Evolutionary conservation across 2,888 invertebrate species (phyloP), one percentile per base, ranked within the genome.

Genomic region (Drosophila tripunctata): DNA sequence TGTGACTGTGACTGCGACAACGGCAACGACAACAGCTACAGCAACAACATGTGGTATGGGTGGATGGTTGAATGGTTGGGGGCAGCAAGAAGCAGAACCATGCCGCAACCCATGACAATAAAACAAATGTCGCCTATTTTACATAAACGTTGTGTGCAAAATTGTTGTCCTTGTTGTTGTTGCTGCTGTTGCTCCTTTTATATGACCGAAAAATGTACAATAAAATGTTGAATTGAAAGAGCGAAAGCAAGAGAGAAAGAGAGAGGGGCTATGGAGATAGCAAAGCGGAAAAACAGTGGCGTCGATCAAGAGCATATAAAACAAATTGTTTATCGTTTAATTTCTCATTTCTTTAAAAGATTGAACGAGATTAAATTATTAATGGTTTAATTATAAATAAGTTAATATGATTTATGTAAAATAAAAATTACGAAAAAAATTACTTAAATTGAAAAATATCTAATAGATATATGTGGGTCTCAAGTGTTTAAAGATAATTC

Each of bases 71-170:
- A n/a, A n/a, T n/a, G n/a, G n/a, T n/a, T n/a, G n/a, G n/a, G n/a
- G n/a, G n/a, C n/a, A n/a, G 21, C 40, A 44, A 17, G 44, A 58
- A 41, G 60, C 55, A 27, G 40, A 52, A 41, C 50, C 12, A 43
- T 31, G 51, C 43, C 60, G 50, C 56, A 69, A 40, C 76, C 65
- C 86, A 82, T 44, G 79, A 67, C 80, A 85, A 85, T 85, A 85
- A 80, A 80, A 80, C 83, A 80, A 80, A 80, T 80, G 80, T 82
- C 55, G 79, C 76, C 86, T 80, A 80, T 85, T 80, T 80, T 85
- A 85, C 86, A 80, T 85, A 80, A 85, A 82, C 86, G 86, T 56
- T 79, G 76, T 76, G 76, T 67, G 80, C 73, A 63, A 78, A 75
- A 79, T 75, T 71, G 78, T 64, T 71, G 62, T 50, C 64, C 58